These are phyloP conservation scores for Apamea anceps DNA, from an alignment of 2,888 invertebrate genomes.

Conservation along the genomic window DNA sequence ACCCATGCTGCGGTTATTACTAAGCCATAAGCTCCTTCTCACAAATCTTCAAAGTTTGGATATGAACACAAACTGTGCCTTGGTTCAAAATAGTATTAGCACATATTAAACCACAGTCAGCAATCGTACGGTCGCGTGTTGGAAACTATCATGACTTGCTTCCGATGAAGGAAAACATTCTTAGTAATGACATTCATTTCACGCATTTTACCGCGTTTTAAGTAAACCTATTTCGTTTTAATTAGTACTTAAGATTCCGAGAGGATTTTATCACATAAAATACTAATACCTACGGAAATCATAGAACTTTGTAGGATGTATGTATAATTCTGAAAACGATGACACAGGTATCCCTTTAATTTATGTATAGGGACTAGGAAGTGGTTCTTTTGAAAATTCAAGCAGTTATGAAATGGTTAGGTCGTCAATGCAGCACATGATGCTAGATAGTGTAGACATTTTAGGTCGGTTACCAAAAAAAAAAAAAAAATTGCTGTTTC, in stretches of 20 bases:
- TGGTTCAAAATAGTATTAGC: background rate
- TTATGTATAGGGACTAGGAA: background rate
- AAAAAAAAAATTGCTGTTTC: too few species aligned
- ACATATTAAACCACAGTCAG: background rate
- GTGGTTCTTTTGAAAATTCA: background rate
- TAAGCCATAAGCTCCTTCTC: background rate
- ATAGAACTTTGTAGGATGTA: background rate
- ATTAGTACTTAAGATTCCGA: background rate
- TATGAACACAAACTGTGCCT: background rate
- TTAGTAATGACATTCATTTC: slow-evolving; percentile 34
- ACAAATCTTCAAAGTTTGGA: background rate
- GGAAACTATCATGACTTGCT: slow-evolving; percentile 30
- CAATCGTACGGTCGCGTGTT: slow-evolving; percentile 39
- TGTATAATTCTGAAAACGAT: background rate
- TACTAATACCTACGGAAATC: background rate
- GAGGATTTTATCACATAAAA: background rate
- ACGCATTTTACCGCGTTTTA: background rate
- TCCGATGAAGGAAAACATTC: slow-evolving; percentile 36
- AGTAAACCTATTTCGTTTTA: slow-evolving; percentile 1
- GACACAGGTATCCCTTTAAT: background rate
- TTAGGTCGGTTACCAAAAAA: too few species aligned
- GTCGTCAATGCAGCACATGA: too few species aligned
- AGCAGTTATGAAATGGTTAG: too few species aligned
- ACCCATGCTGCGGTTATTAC: background rate
- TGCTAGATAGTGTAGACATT: too few species aligned